Evolutionary conservation across 2,113 vertebrate genomes (phyloP).

Genomic region (Chaetops frenatus): DNA sequence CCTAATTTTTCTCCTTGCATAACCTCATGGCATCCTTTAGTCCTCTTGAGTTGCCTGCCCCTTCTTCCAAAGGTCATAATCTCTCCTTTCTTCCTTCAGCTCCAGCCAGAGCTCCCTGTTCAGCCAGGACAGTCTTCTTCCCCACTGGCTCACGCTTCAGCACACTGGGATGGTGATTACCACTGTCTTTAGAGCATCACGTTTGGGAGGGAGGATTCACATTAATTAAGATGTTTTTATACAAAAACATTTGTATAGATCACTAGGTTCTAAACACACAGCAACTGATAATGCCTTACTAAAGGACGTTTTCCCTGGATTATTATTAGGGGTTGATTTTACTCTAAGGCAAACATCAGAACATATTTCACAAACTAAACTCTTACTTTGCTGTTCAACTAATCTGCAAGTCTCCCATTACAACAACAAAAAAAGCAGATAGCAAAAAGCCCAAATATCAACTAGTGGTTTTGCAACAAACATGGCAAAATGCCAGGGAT

Average conservation of each 20-base stretch:
- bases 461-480: background rate
- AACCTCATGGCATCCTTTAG: background rate
- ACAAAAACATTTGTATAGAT: background rate
- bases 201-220: background rate
- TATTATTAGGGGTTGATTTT: background rate
- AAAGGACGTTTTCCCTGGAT: background rate
- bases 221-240: background rate
- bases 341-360: background rate
- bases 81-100: background rate
- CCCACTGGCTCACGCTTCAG: background rate
- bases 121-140: background rate
- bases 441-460: rapidly evolving
- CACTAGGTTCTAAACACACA: background rate
- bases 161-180: rapidly evolving
- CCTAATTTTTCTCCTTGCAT: background rate
- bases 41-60: background rate
- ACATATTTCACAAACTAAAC: background rate
- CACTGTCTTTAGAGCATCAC: background rate
- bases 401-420: background rate
- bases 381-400: background rate
- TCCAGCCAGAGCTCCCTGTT: background rate
- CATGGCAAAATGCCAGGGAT: background rate
- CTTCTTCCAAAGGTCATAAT: background rate
- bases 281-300: background rate
- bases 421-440: background rate